These are phyloP conservation scores for Nephrotoma appendiculata DNA, from an alignment of 2,888 invertebrate species.

Conservation along the genomic window DNA sequence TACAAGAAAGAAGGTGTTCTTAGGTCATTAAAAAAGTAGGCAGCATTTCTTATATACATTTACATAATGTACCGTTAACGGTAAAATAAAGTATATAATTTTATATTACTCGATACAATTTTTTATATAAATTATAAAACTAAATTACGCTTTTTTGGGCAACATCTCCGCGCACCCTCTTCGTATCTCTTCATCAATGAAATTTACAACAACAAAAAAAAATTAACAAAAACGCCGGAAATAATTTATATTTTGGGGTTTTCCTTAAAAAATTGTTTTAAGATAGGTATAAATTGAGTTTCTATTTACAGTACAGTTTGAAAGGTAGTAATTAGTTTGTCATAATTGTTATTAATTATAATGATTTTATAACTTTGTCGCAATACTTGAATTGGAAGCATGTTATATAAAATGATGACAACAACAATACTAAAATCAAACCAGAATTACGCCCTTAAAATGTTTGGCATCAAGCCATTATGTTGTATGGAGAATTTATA, in stretches of 20 bases:
- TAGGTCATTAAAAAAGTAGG: background rate
- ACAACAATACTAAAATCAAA: background rate
- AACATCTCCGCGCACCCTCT: background rate
- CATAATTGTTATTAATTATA: background rate
- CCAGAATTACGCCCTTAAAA: background rate
- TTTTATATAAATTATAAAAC: background rate
- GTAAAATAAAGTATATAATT: background rate
- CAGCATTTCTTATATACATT: background rate
- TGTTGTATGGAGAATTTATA: background rate
- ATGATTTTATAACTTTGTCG: background rate
- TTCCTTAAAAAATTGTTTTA: background rate
- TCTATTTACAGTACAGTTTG: background rate
- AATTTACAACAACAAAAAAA: background rate
- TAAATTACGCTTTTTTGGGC: background rate
- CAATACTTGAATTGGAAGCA: background rate
- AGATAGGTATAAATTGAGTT: background rate
- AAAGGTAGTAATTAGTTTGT: background rate
- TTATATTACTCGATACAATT: background rate
- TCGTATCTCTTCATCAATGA: background rate
- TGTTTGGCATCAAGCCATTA: background rate
- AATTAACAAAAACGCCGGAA: background rate
- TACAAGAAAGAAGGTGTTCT: background rate
- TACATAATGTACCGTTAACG: background rate
- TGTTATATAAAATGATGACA: background rate
- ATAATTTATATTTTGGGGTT: background rate